phyloP scores from a whole-genome alignment of 2,113 vertebrate species.

The Gnathonemus echidnorhynchus region DNA sequence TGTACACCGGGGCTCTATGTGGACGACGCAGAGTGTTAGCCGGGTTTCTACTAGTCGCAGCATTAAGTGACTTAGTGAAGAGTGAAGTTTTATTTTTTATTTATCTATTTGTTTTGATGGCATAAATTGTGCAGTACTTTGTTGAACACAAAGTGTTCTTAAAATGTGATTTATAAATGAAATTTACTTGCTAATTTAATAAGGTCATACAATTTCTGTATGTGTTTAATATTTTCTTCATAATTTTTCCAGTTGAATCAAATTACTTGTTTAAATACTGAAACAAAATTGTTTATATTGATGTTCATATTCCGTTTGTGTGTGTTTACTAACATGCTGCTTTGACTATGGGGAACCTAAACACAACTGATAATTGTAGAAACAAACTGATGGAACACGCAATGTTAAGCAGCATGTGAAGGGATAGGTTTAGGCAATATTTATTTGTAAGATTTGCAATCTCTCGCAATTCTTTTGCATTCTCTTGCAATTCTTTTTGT shows the following conservation, averaged over 20 bases:
- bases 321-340: background rate
- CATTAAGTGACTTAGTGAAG: background rate
- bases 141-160: no score
- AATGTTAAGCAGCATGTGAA: background rate
- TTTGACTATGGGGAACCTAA: background rate
- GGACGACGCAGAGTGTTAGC: background rate
- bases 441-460: background rate
- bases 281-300: background rate
- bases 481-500: background rate
- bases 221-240: background rate
- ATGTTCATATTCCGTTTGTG: background rate
- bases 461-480: no score
- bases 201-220: background rate
- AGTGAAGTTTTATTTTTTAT: no score
- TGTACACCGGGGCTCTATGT: background rate
- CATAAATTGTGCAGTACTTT: no score
- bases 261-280: background rate
- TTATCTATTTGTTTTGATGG: no score
- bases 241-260: background rate
- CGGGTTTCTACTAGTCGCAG: background rate
- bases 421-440: background rate
- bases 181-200: background rate
- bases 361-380: background rate
- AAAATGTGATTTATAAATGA: no score
- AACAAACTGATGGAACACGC: background rate